A percentile compares a stretch with the other conserved stretches of the same genome.
phyloP scores from a whole-genome alignment of 2,113 vertebrate species.

The Enhydra lutris region DNA sequence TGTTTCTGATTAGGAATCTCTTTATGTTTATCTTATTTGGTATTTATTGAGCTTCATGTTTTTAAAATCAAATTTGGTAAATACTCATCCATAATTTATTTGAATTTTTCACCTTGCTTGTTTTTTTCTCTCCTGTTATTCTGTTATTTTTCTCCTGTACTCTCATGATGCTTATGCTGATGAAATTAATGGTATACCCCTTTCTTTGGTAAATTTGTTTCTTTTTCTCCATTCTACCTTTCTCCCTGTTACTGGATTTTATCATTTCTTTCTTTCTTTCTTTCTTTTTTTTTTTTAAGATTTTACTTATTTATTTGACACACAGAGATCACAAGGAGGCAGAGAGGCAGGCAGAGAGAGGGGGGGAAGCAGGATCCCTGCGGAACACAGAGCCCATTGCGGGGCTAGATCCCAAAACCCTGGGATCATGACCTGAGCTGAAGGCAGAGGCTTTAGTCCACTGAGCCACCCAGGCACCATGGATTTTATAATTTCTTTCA shows the following conservation, averaged over 20 bases:
- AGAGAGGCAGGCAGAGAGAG: too few species aligned
- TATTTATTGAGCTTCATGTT: background rate
- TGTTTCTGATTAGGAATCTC: background rate
- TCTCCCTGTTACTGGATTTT: background rate
- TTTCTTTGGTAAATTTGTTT: background rate
- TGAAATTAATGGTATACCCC: background rate
- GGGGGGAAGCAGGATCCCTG: too few species aligned
- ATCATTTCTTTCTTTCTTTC: background rate
- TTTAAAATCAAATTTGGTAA: background rate
- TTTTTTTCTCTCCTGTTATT: background rate
- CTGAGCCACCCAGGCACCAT: too few species aligned
- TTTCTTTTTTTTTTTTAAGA: too few species aligned
- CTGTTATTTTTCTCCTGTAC: too few species aligned
- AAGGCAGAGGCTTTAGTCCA: too few species aligned
- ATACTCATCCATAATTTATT: background rate
- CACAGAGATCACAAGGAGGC: too few species aligned
- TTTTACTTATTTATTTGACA: too few species aligned
- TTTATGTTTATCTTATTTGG: background rate
- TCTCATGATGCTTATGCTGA: background rate
- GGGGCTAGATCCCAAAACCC: too few species aligned
- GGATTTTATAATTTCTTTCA: background rate
- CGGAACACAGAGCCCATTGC: too few species aligned
- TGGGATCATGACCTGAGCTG: too few species aligned
- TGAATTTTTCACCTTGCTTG: background rate
- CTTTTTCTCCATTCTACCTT: background rate